Percentiles rank a stretch among this genome's conserved stretches.
These are phyloP conservation scores for Cryptosula pallasiana DNA, from an alignment of 2,888 invertebrate genomes.

Conservation along the genomic window DNA sequence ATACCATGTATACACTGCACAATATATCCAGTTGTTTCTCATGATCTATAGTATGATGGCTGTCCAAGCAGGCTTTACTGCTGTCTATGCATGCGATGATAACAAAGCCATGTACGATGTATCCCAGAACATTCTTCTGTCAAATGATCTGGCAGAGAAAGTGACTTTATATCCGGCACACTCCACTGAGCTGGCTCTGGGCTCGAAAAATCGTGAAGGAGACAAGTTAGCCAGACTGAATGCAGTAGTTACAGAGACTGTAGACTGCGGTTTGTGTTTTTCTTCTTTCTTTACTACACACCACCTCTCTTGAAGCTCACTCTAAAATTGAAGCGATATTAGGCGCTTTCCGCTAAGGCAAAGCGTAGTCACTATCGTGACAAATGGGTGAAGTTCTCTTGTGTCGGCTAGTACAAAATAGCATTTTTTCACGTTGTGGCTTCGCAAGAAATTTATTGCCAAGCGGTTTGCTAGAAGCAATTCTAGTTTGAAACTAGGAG, in stretches of 20 bases:
- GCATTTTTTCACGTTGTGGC: too few relatives aligned
- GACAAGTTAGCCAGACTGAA: constrained; percentile 54
- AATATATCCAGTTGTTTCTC: too few relatives aligned
- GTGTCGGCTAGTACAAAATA: too few relatives aligned
- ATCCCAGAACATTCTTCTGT: constrained; percentile 55
- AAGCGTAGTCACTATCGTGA: too few relatives aligned
- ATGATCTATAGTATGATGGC: constrained; percentile 68
- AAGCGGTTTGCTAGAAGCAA: too few relatives aligned
- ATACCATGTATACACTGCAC: too few relatives aligned
- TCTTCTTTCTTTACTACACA: background rate
- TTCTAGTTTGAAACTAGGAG: too few relatives aligned
- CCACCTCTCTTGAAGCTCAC: too few relatives aligned
- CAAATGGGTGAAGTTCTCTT: too few relatives aligned
- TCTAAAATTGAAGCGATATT: too few relatives aligned
- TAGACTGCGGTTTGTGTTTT: constrained; percentile 12
- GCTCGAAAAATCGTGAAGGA: constrained; percentile 44
- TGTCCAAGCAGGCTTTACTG: constrained; percentile 57
- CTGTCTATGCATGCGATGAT: constrained; percentile 66
- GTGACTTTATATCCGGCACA: constrained; percentile 60
- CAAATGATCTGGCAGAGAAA: constrained; percentile 53
- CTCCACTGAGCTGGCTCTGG: constrained; percentile 60
- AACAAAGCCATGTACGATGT: constrained; percentile 28
- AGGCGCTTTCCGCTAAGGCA: too few relatives aligned
- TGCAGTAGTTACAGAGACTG: background rate
- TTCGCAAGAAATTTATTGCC: too few relatives aligned